Evolutionary conservation across 2,888 invertebrate species (phyloP), one percentile per base, ranked within the genome.

Genomic region (Epistrophe eligans): DNA sequence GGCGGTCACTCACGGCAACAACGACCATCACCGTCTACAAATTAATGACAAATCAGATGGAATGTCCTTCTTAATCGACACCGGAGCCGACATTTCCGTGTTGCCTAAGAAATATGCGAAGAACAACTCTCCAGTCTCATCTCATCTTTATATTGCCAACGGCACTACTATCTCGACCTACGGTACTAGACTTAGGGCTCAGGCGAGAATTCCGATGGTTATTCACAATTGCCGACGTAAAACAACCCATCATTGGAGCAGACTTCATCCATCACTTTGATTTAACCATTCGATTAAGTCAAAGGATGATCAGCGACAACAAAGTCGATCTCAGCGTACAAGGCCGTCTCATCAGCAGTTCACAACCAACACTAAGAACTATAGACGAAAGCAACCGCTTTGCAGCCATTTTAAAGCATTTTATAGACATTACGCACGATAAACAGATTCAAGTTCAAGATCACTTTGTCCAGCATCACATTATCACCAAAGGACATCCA

Each of bases 321-420:
- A 74, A 48, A 10, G 8, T 48, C 7, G 62, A 62, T 15, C 19
- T 52, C 15, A 74, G 52, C 24, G 50, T 62, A 4, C 8, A 15
- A 19, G 66, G 19, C 4, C 32, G 45, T 45, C 9, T 66, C 19
- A 17, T 57, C 67, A 77, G 17, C 15, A 43, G 52, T 38, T 40
- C 40, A 35, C 64, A 79, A 28, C 45, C 72, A 48, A 55, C 79
- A 6, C 32, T 70, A 1, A n/a, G 48, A 32, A 52, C 70, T 5
- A 77, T 62, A 6, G 62, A 72, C 38, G 15, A 64, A 13, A 45
- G 64, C 85, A 89, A 66, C 66, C 85, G 73, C 76, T 7, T 91
- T 91, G 91, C 43, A 91, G 17, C 90, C 91, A 0, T 91, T 91
- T 60, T 24, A 24, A 24, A 24, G 3, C 24, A 24, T 24, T 24